A percentile compares a stretch with the other conserved stretches of the same genome.
phyloP scores from a whole-genome alignment of 2,797 vertebrate genomes.

The Trematomus bernacchii region DNA sequence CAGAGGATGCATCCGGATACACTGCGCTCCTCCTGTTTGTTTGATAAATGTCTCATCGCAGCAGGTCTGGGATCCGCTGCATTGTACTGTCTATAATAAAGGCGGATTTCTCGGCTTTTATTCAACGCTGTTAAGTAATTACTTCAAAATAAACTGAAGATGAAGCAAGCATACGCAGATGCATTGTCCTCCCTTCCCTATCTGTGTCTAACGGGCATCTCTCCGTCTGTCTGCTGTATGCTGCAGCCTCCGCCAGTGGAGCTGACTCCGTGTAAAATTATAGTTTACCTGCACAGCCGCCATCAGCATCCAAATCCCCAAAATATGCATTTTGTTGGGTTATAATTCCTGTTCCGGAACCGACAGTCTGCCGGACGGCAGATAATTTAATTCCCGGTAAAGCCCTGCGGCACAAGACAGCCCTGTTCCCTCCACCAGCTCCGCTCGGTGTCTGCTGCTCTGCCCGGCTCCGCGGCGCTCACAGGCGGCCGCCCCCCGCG shows the following conservation, averaged over 20 bases:
- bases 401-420: slow-evolving; percentile 48
- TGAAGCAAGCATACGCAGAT: not conserved
- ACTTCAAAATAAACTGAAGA: not conserved
- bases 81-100: not conserved
- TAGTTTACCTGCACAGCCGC: slow-evolving; percentile 64
- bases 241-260: slow-evolving; percentile 12
- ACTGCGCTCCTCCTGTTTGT: not conserved
- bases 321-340: slow-evolving; percentile 39
- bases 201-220: slow-evolving; percentile 7
- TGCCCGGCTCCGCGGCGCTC: slow-evolving; percentile 26
- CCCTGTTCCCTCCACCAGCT: slow-evolving; percentile 39
- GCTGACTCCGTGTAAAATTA: not conserved
- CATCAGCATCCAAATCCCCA: slow-evolving; percentile 48
- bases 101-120: not conserved
- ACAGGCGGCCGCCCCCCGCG: not conserved
- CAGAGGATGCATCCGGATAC: not conserved
- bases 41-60: not conserved
- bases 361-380: slow-evolving; percentile 19
- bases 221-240: not conserved
- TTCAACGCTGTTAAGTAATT: not conserved
- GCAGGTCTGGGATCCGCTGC: slow-evolving; percentile 38
- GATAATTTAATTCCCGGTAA: slow-evolving; percentile 35
- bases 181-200: not conserved
- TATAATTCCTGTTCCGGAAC: slow-evolving; percentile 26
- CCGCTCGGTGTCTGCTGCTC: slow-evolving; percentile 30